Conservation (phyloP, 2,888 invertebrate genomes). For the Empis stercorea region DNA sequence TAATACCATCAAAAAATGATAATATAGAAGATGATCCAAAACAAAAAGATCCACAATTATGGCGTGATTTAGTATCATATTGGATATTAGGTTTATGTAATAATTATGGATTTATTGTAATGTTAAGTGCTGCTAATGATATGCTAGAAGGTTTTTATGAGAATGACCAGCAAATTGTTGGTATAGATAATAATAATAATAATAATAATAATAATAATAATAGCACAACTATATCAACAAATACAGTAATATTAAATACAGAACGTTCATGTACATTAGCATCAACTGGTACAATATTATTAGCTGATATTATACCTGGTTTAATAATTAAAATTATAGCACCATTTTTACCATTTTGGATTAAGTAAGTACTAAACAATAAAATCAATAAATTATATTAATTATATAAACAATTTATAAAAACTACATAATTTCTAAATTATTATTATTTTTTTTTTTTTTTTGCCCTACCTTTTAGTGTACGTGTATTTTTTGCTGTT, state of each 20-base stretch:
- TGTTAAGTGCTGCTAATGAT: slow-evolving; percentile 74
- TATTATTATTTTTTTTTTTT: not conserved
- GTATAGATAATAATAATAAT: not conserved
- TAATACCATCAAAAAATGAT: too few relatives aligned
- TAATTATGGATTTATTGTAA: slow-evolving; percentile 78
- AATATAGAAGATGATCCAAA: too few relatives aligned
- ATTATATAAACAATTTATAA: too few relatives aligned
- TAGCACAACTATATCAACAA: too few relatives aligned
- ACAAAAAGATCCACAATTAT: slow-evolving; percentile 24
- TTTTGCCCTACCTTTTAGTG: slow-evolving; percentile 39
- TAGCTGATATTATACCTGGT: slow-evolving; percentile 69
- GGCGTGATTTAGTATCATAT: slow-evolving; percentile 47
- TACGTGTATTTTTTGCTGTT: slow-evolving; percentile 46
- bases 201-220: too few relatives aligned
- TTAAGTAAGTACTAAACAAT: slow-evolving; percentile 43
- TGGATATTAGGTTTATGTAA: slow-evolving; percentile 75
- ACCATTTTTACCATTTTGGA: slow-evolving; percentile 55
- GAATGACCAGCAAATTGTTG: not conserved
- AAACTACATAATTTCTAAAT: not conserved
- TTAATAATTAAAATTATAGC: slow-evolving; percentile 55
- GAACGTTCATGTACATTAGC: slow-evolving; percentile 45
- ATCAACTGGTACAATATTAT: slow-evolving; percentile 62
- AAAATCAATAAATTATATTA: too few relatives aligned
- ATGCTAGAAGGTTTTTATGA: slow-evolving; percentile 39
- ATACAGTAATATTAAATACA: slow-evolving; percentile 10